A percentile compares a stretch with the other conserved stretches of the same genome.
These are phyloP conservation scores for Samia ricini DNA, from an alignment of 1,140 invertebrate species.

Conservation along the genomic window DNA sequence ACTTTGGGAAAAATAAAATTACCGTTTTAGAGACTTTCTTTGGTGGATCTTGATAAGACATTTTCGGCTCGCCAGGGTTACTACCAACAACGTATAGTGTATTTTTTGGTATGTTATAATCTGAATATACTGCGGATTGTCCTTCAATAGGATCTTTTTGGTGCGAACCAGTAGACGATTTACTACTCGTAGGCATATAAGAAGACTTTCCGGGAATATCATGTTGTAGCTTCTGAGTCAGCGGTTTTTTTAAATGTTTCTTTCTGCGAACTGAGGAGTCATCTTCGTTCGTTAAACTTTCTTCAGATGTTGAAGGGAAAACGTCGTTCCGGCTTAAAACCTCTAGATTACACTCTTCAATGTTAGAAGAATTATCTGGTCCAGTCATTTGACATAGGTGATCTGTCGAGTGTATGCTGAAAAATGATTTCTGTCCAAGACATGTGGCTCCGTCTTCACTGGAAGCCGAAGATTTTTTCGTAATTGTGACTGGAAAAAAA, in stretches of 20 bases:
- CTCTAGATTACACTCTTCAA: slow-evolving; percentile 66
- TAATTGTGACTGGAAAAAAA: slow-evolving; percentile 56
- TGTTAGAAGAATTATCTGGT: slow-evolving; percentile 36
- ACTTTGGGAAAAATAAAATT: too few species aligned
- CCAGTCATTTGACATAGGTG: slow-evolving; percentile 55
- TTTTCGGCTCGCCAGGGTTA: slow-evolving; percentile 70
- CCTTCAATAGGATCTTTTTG: slow-evolving; percentile 43
- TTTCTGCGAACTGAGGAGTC: slow-evolving; percentile 46
- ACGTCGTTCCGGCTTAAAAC: slow-evolving; percentile 67
- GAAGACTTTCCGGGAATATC: slow-evolving; percentile 36
- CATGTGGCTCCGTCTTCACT: slow-evolving; percentile 43
- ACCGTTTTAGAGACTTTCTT: slow-evolving; percentile 70
- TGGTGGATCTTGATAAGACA: slow-evolving; percentile 62
- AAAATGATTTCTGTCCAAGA: slow-evolving; percentile 62
- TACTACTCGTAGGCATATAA: slow-evolving; percentile 59
- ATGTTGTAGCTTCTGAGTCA: slow-evolving; percentile 32
- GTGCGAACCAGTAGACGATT: slow-evolving; percentile 52
- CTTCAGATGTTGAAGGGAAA: slow-evolving; percentile 69
- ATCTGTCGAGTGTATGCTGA: slow-evolving; percentile 72
- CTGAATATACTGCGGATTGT: slow-evolving; percentile 53
- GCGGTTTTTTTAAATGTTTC: slow-evolving; percentile 38
- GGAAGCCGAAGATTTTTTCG: slow-evolving; percentile 51
- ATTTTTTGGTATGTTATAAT: slow-evolving; percentile 63
- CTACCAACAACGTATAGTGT: slow-evolving; percentile 66
- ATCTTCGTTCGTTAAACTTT: slow-evolving; percentile 61